Evolutionary conservation across 2,888 invertebrate species (phyloP), one percentile per base, ranked within the genome.

Genomic region (Campoplex capitator): DNA sequence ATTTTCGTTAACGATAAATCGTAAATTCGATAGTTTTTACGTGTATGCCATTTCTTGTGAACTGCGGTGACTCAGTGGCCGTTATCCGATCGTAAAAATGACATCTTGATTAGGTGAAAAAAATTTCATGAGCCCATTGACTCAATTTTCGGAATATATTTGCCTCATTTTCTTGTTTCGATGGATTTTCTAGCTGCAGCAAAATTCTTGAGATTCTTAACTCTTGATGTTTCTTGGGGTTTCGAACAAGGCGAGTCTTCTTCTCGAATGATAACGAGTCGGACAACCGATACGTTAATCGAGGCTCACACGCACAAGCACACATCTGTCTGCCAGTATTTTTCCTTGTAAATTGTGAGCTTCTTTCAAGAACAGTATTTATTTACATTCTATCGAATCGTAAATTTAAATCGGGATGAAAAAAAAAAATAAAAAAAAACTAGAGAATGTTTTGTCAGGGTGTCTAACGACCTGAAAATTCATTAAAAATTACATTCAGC

Each of bases 281-380:
- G 56, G 56, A 54, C 35, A 58, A 74, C 23, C 74, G 75, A 75
- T 74, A 74, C n/a, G 56, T 42, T 75, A 42, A 75, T 58, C 58
- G 75, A 42, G 56, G 56, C 56, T 32, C 32, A 13, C 28, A 16
- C 32, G 32, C 62, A 62, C 62, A 32, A 32, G 32, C 16, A 16
- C 16, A 58, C 28, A 7, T 32, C 2, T 6, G 32, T 62, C 62
- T 6, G 62, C 32, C 56, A 23, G 23, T 74, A n/a, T 38, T 74
- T 54, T 54, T 73, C 35, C 73, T 56, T 35, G 18, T 58, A 35
- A 54, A 54, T 74, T 74, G n/a, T 16, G 56, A 35, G 2, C n/a
- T 38, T n/a, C 38, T 18, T 58, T 48, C 9, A n/a, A 7, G 45
- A 71, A 35, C 13, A 28, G 38, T 32, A 28, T 42, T 70, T 23